Percentiles rank a stretch among this genome's conserved stretches.
These are phyloP conservation scores for Perca flavescens DNA, from an alignment of 2,113 vertebrate species.

Conservation along the genomic window DNA sequence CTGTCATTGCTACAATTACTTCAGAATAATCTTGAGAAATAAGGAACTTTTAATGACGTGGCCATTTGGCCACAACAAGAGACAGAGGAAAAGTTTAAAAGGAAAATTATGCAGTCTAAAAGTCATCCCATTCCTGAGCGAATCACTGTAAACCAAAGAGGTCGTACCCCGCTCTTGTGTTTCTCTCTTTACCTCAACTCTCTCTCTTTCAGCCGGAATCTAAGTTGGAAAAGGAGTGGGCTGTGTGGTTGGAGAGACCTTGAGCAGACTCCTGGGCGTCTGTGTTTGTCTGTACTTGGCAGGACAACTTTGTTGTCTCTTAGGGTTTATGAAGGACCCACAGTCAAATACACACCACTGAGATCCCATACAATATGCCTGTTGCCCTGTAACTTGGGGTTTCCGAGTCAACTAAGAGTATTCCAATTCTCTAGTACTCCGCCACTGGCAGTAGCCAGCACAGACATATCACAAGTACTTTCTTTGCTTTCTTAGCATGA, in stretches of 20 bases:
- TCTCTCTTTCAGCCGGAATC: conserved; percentile 27
- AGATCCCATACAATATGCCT: conserved; percentile 47
- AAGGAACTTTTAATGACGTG: conserved; percentile 28
- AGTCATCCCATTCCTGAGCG: conserved; percentile 36
- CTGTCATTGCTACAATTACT: neutral
- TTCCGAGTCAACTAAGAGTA: conserved; percentile 34
- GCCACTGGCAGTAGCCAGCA: neutral
- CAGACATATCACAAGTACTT: neutral
- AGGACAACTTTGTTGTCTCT: conserved; percentile 67
- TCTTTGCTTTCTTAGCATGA: conserved; percentile 16
- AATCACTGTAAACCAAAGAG: conserved; percentile 45
- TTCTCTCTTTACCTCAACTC: conserved; percentile 31
- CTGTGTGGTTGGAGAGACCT: conserved; percentile 75
- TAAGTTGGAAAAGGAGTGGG: conserved; percentile 67
- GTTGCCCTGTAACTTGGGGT: conserved; percentile 29
- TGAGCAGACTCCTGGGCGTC: conserved; percentile 79
- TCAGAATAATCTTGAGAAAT: conserved; percentile 23
- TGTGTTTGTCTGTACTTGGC: conserved; percentile 76
- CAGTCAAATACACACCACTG: conserved; percentile 59
- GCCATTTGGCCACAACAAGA: conserved; percentile 34
- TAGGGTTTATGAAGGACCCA: conserved; percentile 64
- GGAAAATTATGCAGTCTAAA: conserved; percentile 42
- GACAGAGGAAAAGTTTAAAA: conserved; percentile 21
- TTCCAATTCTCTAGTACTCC: conserved; percentile 5
- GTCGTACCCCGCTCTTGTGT: conserved; percentile 41